Percentiles rank a stretch among this genome's conserved stretches.
These are phyloP conservation scores for Pomatorhinus ruficollis DNA, from an alignment of 2,113 vertebrate genomes.

Conservation along the genomic window DNA sequence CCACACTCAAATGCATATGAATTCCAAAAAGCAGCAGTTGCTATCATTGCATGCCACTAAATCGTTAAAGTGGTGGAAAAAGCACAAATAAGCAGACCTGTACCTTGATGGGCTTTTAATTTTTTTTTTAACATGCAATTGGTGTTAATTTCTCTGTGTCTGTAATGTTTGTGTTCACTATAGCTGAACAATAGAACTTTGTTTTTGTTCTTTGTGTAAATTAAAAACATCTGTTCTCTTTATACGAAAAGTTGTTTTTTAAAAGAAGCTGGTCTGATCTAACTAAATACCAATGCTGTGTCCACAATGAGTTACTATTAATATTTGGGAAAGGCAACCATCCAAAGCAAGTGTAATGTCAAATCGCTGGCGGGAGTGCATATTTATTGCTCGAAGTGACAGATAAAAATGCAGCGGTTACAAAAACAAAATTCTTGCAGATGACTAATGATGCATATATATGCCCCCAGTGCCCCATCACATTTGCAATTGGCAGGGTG, in stretches of 20 bases:
- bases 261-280: constrained; percentile 72
- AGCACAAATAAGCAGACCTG: not conserved
- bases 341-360: constrained; percentile 76
- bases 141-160: constrained; percentile 52
- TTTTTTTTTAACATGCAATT: not conserved
- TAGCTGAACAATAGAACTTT: constrained; percentile 62
- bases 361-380: constrained; percentile 71
- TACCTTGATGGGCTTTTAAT: not conserved
- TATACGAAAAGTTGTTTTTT: constrained; percentile 62
- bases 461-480: constrained; percentile 58
- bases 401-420: constrained; percentile 78
- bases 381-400: constrained; percentile 75
- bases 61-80: not conserved
- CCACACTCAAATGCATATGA: not conserved
- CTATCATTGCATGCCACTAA: not conserved
- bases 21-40: not conserved
- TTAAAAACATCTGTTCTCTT: constrained; percentile 67
- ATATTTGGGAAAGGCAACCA: constrained; percentile 73
- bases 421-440: constrained; percentile 72
- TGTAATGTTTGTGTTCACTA: constrained; percentile 58
- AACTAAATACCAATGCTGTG: constrained; percentile 73
- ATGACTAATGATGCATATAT: constrained; percentile 65
- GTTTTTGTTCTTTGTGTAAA: constrained; percentile 67
- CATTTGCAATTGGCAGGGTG: constrained; percentile 30
- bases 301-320: constrained; percentile 78